Base-by-base conservation (phyloP, 2,888 invertebrate genomes). In the Melieria crassipennis region DNA sequence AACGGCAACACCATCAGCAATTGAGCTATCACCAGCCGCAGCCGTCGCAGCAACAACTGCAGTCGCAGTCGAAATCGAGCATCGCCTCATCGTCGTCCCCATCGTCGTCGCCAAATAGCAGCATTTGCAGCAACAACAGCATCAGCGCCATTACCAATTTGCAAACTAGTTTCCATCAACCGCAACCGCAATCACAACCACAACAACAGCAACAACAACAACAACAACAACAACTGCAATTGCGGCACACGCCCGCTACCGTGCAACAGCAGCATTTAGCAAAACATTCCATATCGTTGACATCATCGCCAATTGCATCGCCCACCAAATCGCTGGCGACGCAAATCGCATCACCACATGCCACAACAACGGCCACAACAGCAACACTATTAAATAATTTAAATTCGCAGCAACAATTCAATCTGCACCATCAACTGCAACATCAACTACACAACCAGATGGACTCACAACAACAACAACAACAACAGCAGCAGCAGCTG, bases 231-330 rank as follows among this genome's bases (percentile, higher is more conserved):
- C 76, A 71, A 47, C 58, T n/a, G 4, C 46, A 16, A 42, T 42
- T 43, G 10, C 50, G 75, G 71, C 56, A 71, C 70, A 61, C 77
- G 73, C 68, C 72, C 66, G 48, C 78, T 77, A 65, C 75, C 71
- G 47, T 71, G n/a, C 77, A 75, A 58, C 75, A 73, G 58, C 75
- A 70, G 52, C 72, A 77, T 16, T 69, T 55, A 56, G 78, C 77
- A 71, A 78, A 78, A 75, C 78, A 79, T 78, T 80, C 79, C 76
- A 78, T 79, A 73, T 81, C 81, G 75, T 77, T 79, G 56, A 78
- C 79, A 76, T 78, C 80, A 68, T 77, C 82, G 75, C 77, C 82
- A 74, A 74, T 79, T 71, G 70, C 79, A 75, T 73, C 77, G 73
- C 69, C 73, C 74, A 70, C 75, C 70, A 60, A 70, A 70, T 70